Evolutionary conservation across 2,888 invertebrate species (phyloP).

Genomic region (Erebia ligea): DNA sequence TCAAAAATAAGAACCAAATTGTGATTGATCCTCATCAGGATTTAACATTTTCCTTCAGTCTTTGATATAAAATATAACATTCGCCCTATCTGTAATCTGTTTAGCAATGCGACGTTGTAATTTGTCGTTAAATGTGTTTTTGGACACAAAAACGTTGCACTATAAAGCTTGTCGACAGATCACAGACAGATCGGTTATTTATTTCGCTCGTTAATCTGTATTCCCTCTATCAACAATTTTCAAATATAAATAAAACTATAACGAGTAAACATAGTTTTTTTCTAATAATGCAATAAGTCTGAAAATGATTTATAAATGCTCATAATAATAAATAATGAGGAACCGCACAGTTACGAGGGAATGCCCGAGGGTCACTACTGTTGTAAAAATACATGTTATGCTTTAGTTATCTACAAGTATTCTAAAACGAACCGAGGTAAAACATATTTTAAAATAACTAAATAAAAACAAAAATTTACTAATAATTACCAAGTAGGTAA

Average conservation of each 20-base stretch:
- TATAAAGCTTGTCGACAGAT: too few species aligned
- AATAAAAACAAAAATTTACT: constrained; percentile 8
- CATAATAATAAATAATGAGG: constrained; percentile 1
- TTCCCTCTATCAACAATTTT: constrained; percentile 3
- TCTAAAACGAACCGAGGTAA: constrained; percentile 9
- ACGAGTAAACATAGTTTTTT: background rate
- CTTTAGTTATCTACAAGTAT: background rate
- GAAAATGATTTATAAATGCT: background rate
- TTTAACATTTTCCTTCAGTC: background rate
- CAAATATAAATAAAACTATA: background rate
- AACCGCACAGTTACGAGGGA: background rate
- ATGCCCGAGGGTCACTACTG: background rate
- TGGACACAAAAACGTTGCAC: too few species aligned
- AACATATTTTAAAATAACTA: constrained; percentile 4
- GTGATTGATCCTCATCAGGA: too few species aligned
- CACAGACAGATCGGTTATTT: too few species aligned
- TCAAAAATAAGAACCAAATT: too few species aligned
- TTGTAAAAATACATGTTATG: constrained; percentile 15
- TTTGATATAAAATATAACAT: too few species aligned
- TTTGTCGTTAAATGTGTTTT: too few species aligned
- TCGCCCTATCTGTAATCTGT: too few species aligned
- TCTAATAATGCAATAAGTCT: background rate
- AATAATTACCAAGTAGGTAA: constrained; percentile 20
- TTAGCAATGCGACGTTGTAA: too few species aligned
- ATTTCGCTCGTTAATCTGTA: background rate